phyloP scores from a whole-genome alignment of 2,113 vertebrate species.

The Ciconia stormi region DNA sequence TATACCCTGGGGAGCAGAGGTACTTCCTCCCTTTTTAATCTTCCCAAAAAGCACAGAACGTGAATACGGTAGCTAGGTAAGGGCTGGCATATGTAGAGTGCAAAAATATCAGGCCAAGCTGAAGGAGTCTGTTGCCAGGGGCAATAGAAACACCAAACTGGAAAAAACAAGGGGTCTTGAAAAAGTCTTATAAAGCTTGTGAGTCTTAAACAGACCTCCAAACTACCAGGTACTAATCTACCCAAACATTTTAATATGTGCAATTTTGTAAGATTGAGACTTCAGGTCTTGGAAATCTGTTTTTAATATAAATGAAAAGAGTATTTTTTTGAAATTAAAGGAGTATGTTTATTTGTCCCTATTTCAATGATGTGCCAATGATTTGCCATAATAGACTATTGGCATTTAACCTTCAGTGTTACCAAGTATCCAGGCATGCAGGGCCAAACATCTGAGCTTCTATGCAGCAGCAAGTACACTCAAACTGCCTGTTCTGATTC shows the following conservation, averaged over 20 bases:
- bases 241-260: rapidly evolving
- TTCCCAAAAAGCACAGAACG: not conserved
- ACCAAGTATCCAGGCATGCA: not conserved
- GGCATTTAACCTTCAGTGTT: not conserved
- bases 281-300: not conserved
- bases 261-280: rapidly evolving
- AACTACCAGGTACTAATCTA: not conserved
- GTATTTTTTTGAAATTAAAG: not conserved
- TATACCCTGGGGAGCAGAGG: not conserved
- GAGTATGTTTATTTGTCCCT: not conserved
- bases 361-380: too few relatives aligned
- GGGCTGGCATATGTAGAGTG: not conserved
- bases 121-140: not conserved
- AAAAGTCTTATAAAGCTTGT: rapidly evolving
- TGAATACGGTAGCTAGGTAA: not conserved
- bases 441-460: not conserved
- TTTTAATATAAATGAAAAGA: not conserved
- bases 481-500: not conserved
- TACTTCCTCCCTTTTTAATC: not conserved
- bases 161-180: not conserved
- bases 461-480: not conserved
- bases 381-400: not conserved
- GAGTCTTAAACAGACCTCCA: not conserved
- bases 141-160: not conserved
- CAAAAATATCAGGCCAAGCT: not conserved